Base-by-base conservation (phyloP, 2,797 vertebrate species). In the Loriculus beryllinus region DNA sequence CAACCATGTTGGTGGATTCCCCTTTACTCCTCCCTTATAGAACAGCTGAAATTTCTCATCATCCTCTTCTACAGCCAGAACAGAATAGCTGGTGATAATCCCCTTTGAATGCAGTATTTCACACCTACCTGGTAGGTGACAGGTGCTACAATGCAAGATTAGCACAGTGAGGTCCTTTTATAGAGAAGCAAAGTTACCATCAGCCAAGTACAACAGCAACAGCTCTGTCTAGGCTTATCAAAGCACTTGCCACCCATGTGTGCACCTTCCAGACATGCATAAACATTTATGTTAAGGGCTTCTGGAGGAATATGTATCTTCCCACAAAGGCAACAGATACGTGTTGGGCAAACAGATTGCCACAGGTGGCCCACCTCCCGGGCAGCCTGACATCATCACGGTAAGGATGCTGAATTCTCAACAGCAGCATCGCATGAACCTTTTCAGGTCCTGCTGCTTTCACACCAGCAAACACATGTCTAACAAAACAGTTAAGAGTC, bases 71-170 rank as follows among this genome's bases (percentile, higher is more conserved):
- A 19, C 14, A 92, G 65, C 22, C 90, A 87, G 35, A 35, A 12
- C 26, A 92, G 69, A 91, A 77, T n/a, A 92, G 84, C 37, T 90
- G 77, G 37, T 51, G 79, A 78, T 84, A 96, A 82, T 88, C 81
- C 76, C 31, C 45, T 88, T n/a, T 43, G 31, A 96, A 93, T 22
- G 81, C 62, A 86, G 62, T 40, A 86, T 86, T 96, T 91, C 96
- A 86, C 87, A 92, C 79, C 93, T 82, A 81, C 90, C 83, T 81
- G 51, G 76, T n/a, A 89, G 85, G 40, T 89, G 93, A 93, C 83
- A 94, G 82, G 89, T 84, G 71, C 89, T 76, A 65, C 88, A 91
- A n/a, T 31, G 83, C 82, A 86, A 43, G 78, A 89, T 94, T 59
- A 92, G 62, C 43, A 89, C 40, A 86, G 37, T 31, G 56, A 86